Evolutionary conservation across 2,113 vertebrate species (phyloP).

Genomic region (Sylvia atricapilla): DNA sequence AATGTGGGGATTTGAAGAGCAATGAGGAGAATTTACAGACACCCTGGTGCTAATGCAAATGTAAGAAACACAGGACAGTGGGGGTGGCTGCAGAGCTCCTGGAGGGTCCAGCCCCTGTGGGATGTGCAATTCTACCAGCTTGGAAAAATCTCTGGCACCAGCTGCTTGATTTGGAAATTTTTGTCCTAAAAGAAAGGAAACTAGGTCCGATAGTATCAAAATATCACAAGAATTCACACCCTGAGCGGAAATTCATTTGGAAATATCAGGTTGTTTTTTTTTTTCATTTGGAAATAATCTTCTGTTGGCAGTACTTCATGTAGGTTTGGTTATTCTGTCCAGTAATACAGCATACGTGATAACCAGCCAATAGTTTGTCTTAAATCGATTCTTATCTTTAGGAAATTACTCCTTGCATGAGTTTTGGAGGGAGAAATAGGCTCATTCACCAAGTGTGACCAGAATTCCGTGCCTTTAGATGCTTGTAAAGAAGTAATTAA

Average conservation of each 20-base stretch:
- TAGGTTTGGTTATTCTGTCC: neutral
- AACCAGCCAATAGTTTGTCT: neutral
- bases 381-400: neutral
- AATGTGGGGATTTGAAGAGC: neutral
- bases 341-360: rapidly evolving
- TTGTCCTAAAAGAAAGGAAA: neutral
- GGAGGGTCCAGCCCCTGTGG: neutral
- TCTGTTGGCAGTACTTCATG: neutral
- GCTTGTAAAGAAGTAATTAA: neutral
- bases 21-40: neutral
- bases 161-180: neutral
- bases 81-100: neutral
- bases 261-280: neutral
- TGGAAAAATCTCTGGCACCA: neutral
- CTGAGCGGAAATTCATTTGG: neutral
- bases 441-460: neutral
- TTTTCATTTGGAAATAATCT: neutral
- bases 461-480: neutral
- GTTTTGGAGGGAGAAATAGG: neutral
- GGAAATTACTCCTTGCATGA: neutral
- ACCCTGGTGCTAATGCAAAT: neutral
- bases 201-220: neutral
- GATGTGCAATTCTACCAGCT: neutral
- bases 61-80: rapidly evolving
- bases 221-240: neutral